Percentiles rank a stretch among this genome's conserved stretches.
phyloP scores from a whole-genome alignment of 1,140 invertebrate species.

The Pseudomyrmex cubaensis region DNA sequence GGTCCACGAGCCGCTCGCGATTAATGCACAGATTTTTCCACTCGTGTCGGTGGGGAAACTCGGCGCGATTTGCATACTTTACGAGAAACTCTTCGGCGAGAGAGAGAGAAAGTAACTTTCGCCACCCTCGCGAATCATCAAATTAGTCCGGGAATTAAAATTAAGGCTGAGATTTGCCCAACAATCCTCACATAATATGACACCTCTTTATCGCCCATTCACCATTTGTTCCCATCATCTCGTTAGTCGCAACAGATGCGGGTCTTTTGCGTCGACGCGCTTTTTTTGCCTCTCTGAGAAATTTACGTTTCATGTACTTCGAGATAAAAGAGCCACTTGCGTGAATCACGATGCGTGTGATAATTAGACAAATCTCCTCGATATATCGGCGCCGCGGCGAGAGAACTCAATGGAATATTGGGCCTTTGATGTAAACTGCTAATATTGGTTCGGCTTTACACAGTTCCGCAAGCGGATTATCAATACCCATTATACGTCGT shows the following conservation, averaged over 20 bases:
- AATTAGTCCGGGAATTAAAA: neutral
- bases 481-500: conserved; percentile 58
- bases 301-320: neutral
- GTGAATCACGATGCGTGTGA: neutral
- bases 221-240: too few relatives aligned
- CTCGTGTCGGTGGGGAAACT: neutral
- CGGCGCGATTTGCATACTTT: conserved; percentile 24
- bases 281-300: neutral
- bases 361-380: neutral
- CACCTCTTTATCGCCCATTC: too few relatives aligned
- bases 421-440: neutral
- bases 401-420: conserved; percentile 10
- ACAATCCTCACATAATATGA: neutral
- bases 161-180: neutral
- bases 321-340: neutral
- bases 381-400: neutral
- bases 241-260: too few relatives aligned
- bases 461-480: conserved; percentile 67
- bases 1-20: conserved; percentile 10
- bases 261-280: too few relatives aligned
- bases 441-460: conserved; percentile 65
- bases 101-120: too few relatives aligned
- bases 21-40: conserved; percentile 43
- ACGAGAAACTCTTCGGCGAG: neutral
- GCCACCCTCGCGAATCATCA: neutral